Percentiles rank a stretch among this genome's conserved stretches.
Conservation (phyloP, 2,113 vertebrate species). For the Phaetusa simplex region DNA sequence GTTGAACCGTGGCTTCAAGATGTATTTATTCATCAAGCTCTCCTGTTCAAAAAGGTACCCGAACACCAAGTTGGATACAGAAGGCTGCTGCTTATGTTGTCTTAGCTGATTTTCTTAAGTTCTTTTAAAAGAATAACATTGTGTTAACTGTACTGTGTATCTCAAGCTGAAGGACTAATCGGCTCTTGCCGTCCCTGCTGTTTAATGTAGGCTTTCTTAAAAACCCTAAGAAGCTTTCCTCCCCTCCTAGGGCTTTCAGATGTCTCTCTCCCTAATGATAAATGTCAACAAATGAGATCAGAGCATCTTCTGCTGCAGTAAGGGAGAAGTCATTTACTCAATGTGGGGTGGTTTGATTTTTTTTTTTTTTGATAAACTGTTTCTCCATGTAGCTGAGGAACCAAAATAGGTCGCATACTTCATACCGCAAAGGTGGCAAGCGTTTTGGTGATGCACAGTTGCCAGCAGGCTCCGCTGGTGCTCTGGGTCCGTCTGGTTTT, state of each 20-base stretch:
- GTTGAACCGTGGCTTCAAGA: neutral
- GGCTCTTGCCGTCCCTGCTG: neutral
- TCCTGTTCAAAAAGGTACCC: neutral
- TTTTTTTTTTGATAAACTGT: too few relatives aligned
- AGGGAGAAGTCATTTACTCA: neutral
- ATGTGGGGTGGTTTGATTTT: too few relatives aligned
- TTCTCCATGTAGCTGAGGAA: neutral
- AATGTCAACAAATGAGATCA: constrained; percentile 2
- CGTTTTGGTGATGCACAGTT: fast-evolving
- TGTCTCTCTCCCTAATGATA: neutral
- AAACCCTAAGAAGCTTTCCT: constrained; percentile 30
- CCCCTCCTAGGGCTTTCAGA: neutral
- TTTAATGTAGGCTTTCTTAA: constrained; percentile 3
- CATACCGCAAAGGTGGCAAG: neutral
- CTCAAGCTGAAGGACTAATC: neutral
- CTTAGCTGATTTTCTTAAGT: neutral
- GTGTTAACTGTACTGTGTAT: neutral
- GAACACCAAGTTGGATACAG: neutral
- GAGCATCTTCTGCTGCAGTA: neutral
- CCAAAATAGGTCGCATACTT: neutral
- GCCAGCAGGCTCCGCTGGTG: neutral
- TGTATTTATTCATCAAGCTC: neutral
- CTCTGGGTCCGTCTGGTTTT: neutral
- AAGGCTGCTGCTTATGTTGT: neutral
- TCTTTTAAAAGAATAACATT: neutral